A percentile compares a stretch with the other conserved stretches of the same genome.
These are phyloP conservation scores for Coremacera marginata DNA, from an alignment of 2,888 invertebrate genomes.

Conservation along the genomic window DNA sequence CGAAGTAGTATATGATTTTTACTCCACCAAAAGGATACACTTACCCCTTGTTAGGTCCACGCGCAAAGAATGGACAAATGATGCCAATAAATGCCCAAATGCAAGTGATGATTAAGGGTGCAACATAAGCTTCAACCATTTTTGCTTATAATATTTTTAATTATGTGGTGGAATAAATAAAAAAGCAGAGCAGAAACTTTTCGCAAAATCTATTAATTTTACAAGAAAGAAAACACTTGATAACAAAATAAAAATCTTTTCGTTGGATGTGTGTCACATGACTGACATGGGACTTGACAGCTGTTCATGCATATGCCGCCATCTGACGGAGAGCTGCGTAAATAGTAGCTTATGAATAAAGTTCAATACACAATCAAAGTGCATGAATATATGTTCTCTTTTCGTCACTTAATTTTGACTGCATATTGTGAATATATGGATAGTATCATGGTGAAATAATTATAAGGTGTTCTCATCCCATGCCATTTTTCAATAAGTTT, in stretches of 20 bases:
- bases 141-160: conserved; percentile 41
- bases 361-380: no score
- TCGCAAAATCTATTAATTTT: neutral
- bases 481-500: no score
- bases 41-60: conserved; percentile 66
- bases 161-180: neutral
- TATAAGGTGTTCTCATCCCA: no score
- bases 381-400: no score
- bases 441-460: no score
- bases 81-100: conserved; percentile 66
- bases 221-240: conserved; percentile 15
- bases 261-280: conserved; percentile 47
- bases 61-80: conserved; percentile 64
- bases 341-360: no score
- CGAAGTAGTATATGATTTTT: no score
- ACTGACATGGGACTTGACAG: conserved; percentile 40
- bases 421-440: no score
- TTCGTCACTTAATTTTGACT: no score
- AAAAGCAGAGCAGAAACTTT: neutral
- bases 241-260: conserved; percentile 32
- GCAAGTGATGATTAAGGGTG: conserved; percentile 61
- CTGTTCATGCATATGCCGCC: conserved; percentile 2
- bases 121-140: conserved; percentile 62
- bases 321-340: neutral
- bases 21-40: conserved; percentile 21